Evolutionary conservation across 2,888 invertebrate species (phyloP).

Genomic region (Conistra vaccinii): DNA sequence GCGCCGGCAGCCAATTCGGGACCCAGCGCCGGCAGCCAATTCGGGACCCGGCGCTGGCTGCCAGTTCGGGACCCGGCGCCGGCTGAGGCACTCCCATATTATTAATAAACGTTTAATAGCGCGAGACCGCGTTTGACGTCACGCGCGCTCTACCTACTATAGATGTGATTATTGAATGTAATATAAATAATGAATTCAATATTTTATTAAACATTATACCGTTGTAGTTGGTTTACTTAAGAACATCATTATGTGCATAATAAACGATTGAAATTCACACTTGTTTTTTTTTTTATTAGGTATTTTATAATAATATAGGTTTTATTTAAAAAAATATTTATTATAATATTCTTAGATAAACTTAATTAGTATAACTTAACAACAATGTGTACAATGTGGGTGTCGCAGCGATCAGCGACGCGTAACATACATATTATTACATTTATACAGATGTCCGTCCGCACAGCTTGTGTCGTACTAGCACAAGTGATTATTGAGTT

Average conservation of each 20-base stretch:
- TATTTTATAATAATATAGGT: conserved; percentile 1
- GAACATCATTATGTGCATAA: conserved; percentile 14
- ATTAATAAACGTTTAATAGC: neutral
- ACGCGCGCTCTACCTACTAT: neutral
- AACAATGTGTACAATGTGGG: conserved; percentile 65
- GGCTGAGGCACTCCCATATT: too few relatives aligned
- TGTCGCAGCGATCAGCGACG: neutral
- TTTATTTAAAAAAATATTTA: conserved; percentile 67
- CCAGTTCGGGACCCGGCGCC: too few relatives aligned
- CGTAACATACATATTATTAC: neutral
- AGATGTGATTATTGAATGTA: conserved; percentile 17
- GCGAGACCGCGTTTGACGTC: neutral
- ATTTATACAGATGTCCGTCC: conserved; percentile 3
- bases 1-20: too few relatives aligned
- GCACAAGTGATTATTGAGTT: neutral
- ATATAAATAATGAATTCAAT: conserved; percentile 29
- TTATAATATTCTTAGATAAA: conserved; percentile 77
- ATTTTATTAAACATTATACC: conserved; percentile 49
- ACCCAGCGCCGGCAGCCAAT: too few relatives aligned
- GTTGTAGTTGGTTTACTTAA: conserved; percentile 33
- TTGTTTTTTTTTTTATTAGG: neutral
- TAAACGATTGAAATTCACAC: conserved; percentile 47
- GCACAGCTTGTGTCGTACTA: neutral
- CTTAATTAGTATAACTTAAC: conserved; percentile 77
- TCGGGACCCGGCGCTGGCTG: too few relatives aligned